These are phyloP conservation scores for Lacanobia wlatinum DNA, from an alignment of 2,888 invertebrate species.

Conservation along the genomic window DNA sequence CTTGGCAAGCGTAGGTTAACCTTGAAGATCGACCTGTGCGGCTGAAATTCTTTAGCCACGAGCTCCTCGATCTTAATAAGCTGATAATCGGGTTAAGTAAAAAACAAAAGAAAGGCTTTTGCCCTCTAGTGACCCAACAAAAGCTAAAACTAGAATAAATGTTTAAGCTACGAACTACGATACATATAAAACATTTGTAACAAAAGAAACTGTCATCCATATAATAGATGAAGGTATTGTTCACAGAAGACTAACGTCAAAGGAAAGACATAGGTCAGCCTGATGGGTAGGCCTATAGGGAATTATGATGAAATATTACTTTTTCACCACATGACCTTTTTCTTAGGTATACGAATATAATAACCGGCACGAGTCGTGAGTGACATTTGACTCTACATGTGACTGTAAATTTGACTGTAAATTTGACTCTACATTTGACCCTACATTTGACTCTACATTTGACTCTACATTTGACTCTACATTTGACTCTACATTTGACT, in stretches of 20 bases:
- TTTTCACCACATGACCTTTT: slow-evolving; percentile 32
- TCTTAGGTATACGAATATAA: background rate
- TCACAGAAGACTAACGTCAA: slow-evolving; percentile 36
- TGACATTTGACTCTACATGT: too few species aligned
- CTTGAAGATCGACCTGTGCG: too few species aligned
- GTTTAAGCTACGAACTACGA: background rate
- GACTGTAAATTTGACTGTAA: too few species aligned
- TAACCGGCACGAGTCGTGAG: too few species aligned
- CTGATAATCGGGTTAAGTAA: too few species aligned
- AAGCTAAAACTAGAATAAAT: slow-evolving; percentile 6
- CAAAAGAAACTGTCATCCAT: slow-evolving; percentile 27
- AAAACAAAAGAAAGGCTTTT: background rate
- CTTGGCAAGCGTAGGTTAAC: too few species aligned
- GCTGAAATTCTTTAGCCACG: too few species aligned
- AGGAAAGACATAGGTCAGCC: slow-evolving; percentile 37
- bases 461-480: too few species aligned
- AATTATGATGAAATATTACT: slow-evolving; percentile 32
- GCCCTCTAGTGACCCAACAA: background rate
- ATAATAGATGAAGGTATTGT: slow-evolving; percentile 38
- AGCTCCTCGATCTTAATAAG: too few species aligned
- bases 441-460: too few species aligned
- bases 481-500: too few species aligned
- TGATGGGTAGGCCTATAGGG: slow-evolving; percentile 39
- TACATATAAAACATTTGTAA: slow-evolving; percentile 20
- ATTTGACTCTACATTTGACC: too few species aligned